Base-by-base conservation (phyloP, 2,113 vertebrate species). In the Hippotragus niger region DNA sequence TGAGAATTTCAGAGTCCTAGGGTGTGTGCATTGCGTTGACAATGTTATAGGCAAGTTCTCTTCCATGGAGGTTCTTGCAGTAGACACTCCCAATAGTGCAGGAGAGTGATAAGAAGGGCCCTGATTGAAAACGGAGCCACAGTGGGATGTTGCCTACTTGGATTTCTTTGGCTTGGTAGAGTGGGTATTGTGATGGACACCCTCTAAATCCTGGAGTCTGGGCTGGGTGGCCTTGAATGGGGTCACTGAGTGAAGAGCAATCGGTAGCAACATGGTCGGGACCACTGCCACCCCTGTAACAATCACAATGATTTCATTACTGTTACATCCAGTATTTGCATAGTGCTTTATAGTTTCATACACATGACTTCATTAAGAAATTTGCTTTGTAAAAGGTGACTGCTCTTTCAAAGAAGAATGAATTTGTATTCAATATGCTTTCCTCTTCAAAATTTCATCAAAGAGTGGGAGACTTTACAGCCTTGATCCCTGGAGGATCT, bases 31-130 rank as follows among this genome's bases (percentile, higher is more conserved):
- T 40, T 45, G 33, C 43, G 6, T 33, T 57, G n/a, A 23, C 33
- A 87, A 5, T 53, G 23, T 36, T 27, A n/a, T 0, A 76, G 40
- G 29, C 57, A 21, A 0, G 2, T 36, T 57, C 62, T 57, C 16
- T 15, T 83, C 52, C 43, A 16, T 16, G 4, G 50, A 64, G 27
- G 16, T 52, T 52, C 81, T 86, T 58, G 67, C 40, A 25, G 74
- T 3, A 12, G n/a, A 9, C n/a, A 4, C 7, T 55, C 53, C 78
- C 62, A 33, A 0, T 0, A 33, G 27, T 36, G 6, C 45, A 13
- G 7, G 64, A 47, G 9, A 60, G 31, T 14, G 31, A 15, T 16
- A 3, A 9, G 45, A 45, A 58, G 67, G 57, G 86, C 21, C 82
- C 23, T 58, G 85, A 45, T 91, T 29, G 25, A 29, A 17, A 55